phyloP scores from a whole-genome alignment of 2,113 vertebrate species.

The Chionodraco myersi region DNA sequence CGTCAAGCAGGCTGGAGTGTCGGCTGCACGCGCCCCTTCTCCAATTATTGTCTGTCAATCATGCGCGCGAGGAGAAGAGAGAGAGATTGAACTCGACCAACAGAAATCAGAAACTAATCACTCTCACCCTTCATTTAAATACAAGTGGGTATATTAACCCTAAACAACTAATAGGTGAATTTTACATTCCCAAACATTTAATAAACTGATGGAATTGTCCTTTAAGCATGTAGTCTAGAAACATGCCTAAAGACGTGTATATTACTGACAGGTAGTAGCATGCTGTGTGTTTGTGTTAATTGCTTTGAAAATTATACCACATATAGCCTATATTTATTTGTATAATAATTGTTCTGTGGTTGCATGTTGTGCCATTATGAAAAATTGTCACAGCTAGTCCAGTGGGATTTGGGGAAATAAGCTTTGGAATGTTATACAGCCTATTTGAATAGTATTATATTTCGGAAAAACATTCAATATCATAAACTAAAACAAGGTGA shows the following conservation, averaged over 20 bases:
- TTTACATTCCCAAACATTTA: neutral
- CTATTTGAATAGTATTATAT: neutral
- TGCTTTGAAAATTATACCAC: neutral
- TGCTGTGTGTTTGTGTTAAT: too few species aligned
- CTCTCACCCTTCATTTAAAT: neutral
- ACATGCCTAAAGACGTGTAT: neutral
- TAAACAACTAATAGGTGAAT: too few species aligned
- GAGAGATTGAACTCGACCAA: neutral
- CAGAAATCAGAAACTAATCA: neutral
- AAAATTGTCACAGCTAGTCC: neutral
- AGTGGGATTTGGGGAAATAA: neutral
- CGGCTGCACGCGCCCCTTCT: slow-evolving; percentile 76
- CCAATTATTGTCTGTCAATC: slow-evolving; percentile 87
- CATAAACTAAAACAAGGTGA: neutral
- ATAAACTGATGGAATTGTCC: neutral
- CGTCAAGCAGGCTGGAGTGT: slow-evolving; percentile 90
- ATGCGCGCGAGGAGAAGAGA: slow-evolving; percentile 25
- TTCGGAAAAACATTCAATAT: neutral
- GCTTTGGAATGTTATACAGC: neutral
- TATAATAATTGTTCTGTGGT: neutral
- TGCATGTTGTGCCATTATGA: neutral
- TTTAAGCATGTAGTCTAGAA: neutral
- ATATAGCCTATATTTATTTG: neutral
- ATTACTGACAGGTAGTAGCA: too few species aligned
- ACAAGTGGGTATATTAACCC: too few species aligned